Conservation (phyloP, 2,797 vertebrate species). For the Sardinella longiceps region DNA sequence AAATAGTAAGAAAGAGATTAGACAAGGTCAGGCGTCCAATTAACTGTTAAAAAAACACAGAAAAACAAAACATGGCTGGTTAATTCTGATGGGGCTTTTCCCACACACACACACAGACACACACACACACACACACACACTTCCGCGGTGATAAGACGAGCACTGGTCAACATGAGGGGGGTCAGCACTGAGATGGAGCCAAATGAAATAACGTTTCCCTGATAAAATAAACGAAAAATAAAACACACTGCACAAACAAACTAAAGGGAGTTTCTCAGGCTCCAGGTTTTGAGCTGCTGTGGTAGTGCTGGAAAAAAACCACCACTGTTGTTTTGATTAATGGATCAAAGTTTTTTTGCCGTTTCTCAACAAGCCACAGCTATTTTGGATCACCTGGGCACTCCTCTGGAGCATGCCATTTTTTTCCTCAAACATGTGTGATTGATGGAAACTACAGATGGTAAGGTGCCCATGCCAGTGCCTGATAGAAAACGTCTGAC, state of each 20-base stretch:
- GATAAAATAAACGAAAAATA: background rate
- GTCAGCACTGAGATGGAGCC: background rate
- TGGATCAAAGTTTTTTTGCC: background rate
- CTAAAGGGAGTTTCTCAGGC: background rate
- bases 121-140: background rate
- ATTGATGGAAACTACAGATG: background rate
- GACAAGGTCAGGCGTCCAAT: slow-evolving; percentile 40
- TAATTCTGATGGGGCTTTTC: background rate
- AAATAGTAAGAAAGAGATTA: background rate
- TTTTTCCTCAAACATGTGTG: too few relatives aligned
- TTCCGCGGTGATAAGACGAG: background rate
- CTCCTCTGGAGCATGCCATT: background rate
- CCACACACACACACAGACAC: background rate
- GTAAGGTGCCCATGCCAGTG: background rate
- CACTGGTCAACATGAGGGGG: background rate
- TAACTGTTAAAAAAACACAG: slow-evolving; percentile 32
- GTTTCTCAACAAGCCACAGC: slow-evolving; percentile 6
- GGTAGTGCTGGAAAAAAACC: background rate
- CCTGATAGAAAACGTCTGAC: background rate
- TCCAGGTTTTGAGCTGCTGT: background rate
- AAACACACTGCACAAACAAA: background rate
- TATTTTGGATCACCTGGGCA: background rate
- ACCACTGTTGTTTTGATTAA: background rate
- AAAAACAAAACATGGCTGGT: too few relatives aligned
- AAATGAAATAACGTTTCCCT: background rate